Conservation (phyloP, 2,113 vertebrate species). For the Mastomys coucha region DNA sequence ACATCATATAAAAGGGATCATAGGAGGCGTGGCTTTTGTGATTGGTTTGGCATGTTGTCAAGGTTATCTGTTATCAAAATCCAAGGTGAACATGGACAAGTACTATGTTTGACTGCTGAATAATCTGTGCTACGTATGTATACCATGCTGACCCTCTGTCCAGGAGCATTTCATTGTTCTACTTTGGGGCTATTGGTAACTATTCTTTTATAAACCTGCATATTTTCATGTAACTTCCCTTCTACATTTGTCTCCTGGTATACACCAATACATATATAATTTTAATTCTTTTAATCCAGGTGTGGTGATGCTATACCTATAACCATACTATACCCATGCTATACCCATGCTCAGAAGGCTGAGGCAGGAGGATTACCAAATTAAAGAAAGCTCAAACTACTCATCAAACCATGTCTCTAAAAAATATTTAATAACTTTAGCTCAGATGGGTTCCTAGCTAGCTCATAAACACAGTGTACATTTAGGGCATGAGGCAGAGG, state of each 20-base stretch:
- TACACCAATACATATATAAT: not conserved
- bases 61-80: not conserved
- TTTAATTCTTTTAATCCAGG: not conserved
- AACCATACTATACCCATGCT: no score
- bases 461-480: not conserved
- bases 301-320: not conserved
- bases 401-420: not conserved
- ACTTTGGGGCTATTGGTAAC: not conserved
- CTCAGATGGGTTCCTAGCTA: slow-evolving; percentile 1
- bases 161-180: not conserved
- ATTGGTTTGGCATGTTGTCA: not conserved
- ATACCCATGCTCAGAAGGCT: not conserved
- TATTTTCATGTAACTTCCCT: slow-evolving; percentile 8
- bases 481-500: not conserved
- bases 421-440: not conserved
- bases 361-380: not conserved
- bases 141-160: not conserved
- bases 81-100: not conserved
- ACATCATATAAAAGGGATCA: not conserved
- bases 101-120: slow-evolving; percentile 15
- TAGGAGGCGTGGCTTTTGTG: not conserved
- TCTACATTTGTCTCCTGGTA: slow-evolving; percentile 12
- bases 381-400: not conserved
- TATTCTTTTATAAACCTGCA: not conserved
- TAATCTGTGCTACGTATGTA: not conserved